Evolutionary conservation across 1,140 invertebrate species (phyloP).

Genomic region (Asobara japonica): DNA sequence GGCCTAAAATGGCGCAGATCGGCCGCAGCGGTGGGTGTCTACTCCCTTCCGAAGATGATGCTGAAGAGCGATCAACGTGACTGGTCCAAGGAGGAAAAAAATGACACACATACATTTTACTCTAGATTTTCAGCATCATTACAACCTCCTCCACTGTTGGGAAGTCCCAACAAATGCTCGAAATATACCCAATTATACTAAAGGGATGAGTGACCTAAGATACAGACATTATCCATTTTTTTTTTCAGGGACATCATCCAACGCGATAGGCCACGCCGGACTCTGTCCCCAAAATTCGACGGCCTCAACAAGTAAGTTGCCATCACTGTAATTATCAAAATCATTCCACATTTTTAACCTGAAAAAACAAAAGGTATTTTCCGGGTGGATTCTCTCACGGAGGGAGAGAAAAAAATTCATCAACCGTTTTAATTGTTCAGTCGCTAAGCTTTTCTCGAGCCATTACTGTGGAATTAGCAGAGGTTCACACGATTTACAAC

Average conservation of each 20-base stretch:
- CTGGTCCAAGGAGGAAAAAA: too few species aligned
- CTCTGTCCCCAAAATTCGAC: conserved; percentile 34
- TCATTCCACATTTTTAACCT: neutral
- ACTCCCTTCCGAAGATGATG: too few species aligned
- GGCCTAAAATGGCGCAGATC: too few species aligned
- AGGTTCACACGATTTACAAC: conserved; percentile 4
- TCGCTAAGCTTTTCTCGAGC: neutral
- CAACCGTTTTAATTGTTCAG: conserved; percentile 14
- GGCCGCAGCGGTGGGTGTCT: too few species aligned
- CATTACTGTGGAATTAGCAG: conserved; percentile 1
- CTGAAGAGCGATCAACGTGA: too few species aligned
- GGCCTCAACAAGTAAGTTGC: conserved; percentile 47
- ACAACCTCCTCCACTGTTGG: too few species aligned
- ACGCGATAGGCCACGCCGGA: conserved; percentile 39
- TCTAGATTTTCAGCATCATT: too few species aligned
- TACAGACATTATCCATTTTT: conserved; percentile 10
- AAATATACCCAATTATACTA: too few species aligned
- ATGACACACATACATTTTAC: too few species aligned
- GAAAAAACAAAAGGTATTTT: neutral
- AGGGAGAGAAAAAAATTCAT: neutral
- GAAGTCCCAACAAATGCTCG: too few species aligned
- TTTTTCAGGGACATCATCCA: conserved; percentile 43
- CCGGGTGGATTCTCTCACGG: neutral
- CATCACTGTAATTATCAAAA: neutral
- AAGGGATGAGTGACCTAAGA: too few species aligned